Percentiles rank a stretch among this genome's conserved stretches.
These are phyloP conservation scores for Nothobranchius furzeri DNA, from an alignment of 2,113 vertebrate species.

Conservation along the genomic window DNA sequence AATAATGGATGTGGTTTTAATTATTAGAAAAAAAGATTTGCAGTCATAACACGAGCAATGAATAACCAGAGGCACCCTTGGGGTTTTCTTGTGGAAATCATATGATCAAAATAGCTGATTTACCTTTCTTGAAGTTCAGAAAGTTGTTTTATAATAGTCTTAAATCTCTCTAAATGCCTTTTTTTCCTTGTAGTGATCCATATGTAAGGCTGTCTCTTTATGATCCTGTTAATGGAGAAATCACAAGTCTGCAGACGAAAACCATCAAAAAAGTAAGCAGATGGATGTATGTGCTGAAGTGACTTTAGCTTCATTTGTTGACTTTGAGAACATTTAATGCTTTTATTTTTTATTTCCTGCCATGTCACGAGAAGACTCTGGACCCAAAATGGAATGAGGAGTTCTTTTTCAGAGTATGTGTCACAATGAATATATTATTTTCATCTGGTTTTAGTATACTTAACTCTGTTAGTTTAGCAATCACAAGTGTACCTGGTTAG, in stretches of 20 bases:
- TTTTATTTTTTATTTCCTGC: slow-evolving; percentile 10
- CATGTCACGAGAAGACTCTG: slow-evolving; percentile 80
- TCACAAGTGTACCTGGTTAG: background rate
- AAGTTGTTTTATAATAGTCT: background rate
- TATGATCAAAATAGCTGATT: background rate
- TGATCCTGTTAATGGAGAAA: slow-evolving; percentile 86
- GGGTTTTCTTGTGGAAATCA: background rate
- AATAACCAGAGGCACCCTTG: slow-evolving; percentile 5
- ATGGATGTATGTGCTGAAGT: background rate
- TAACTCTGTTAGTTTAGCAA: background rate
- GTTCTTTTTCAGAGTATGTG: slow-evolving; percentile 92
- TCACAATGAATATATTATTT: background rate
- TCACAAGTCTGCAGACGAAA: slow-evolving; percentile 92
- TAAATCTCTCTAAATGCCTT: slow-evolving; percentile 1
- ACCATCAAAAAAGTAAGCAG: slow-evolving; percentile 91
- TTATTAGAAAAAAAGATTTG: slow-evolving; percentile 15
- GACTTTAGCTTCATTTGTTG: background rate
- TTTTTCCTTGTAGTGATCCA: slow-evolving; percentile 84
- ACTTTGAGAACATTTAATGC: slow-evolving; percentile 1
- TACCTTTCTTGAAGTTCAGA: background rate
- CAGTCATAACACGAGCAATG: slow-evolving; percentile 3
- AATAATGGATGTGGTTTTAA: slow-evolving; percentile 32
- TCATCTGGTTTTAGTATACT: background rate
- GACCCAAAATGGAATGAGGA: slow-evolving; percentile 98
- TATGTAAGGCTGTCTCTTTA: slow-evolving; percentile 93